Base-by-base conservation (phyloP, 2,888 invertebrate species). In the Apotomis betuletana region DNA sequence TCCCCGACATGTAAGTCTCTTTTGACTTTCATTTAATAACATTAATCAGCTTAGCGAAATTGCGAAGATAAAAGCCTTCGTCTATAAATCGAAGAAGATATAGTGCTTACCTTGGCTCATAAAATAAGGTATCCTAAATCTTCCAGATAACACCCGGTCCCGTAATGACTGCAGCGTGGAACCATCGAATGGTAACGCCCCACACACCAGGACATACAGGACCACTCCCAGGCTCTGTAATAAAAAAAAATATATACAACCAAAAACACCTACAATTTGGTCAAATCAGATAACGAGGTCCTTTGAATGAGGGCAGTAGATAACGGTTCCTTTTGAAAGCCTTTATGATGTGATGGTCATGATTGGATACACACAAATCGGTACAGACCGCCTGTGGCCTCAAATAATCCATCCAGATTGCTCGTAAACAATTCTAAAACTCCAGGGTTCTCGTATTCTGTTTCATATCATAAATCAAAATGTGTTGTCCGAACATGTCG, bases 91-190 rank as follows among this genome's bases (percentile, higher is more conserved):
- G 38, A 5, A 10, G 38, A 38, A 57, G 49, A 49, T 49, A 55
- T 27, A 58, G 54, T 52, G 54, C 94, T 94, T 90, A 98, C 98
- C 98, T 94, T 97, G 97, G 85, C 98, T 98, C 98, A 99, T 98
- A 94, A 98, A 99, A 94, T 97, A 99, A 71, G 99, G 99, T 90
- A 99, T 98, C 86, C 99, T 95, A 94, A 99, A 99, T 88, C 98
- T 95, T 75, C 99, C 99, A 69, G 98, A 97, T 63, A 99, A 95
- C 74, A 99, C 99, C 77, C 98, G 95, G 94, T 97, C 98, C 81
- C 98, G 94, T 77, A 99, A 94, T 72, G 97, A 96, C 88, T 98
- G 98, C 74, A 99, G 94, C 69, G 98, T 98, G 82, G 97, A 97
- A 77, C 98, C 98, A 90, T 99, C 99, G 89, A 99, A 99, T 55